Conservation (phyloP, 2,113 vertebrate genomes). For the Raja brachyura region DNA sequence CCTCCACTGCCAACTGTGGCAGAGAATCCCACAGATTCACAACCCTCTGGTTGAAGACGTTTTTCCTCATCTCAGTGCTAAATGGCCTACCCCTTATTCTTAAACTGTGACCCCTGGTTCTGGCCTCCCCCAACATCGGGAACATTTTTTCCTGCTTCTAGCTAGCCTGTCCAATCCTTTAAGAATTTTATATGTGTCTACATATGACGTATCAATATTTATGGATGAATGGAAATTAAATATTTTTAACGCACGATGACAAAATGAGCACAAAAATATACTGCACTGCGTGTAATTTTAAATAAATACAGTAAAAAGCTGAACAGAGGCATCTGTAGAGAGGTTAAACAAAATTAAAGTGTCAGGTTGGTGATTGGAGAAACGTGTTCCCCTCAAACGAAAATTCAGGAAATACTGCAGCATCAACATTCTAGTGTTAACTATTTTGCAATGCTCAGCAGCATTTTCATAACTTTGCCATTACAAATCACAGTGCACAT, state of each 20-base stretch:
- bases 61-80: too few relatives aligned
- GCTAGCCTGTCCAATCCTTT: too few relatives aligned
- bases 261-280: background rate
- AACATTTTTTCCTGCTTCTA: too few relatives aligned
- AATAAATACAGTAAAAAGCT: background rate
- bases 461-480: background rate
- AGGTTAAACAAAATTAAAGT: background rate
- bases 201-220: background rate
- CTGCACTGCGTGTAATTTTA: too few relatives aligned
- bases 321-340: background rate
- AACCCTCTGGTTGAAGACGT: too few relatives aligned
- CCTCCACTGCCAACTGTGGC: too few relatives aligned
- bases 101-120: too few relatives aligned
- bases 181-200: too few relatives aligned
- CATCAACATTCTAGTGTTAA: background rate
- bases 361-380: background rate
- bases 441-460: background rate
- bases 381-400: background rate
- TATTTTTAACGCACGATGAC: background rate
- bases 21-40: too few relatives aligned
- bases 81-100: too few relatives aligned
- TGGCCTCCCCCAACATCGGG: too few relatives aligned
- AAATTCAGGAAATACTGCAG: background rate
- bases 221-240: background rate
- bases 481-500: background rate